These are phyloP conservation scores for Apeira syringaria DNA, from an alignment of 2,888 invertebrate genomes.

Conservation along the genomic window DNA sequence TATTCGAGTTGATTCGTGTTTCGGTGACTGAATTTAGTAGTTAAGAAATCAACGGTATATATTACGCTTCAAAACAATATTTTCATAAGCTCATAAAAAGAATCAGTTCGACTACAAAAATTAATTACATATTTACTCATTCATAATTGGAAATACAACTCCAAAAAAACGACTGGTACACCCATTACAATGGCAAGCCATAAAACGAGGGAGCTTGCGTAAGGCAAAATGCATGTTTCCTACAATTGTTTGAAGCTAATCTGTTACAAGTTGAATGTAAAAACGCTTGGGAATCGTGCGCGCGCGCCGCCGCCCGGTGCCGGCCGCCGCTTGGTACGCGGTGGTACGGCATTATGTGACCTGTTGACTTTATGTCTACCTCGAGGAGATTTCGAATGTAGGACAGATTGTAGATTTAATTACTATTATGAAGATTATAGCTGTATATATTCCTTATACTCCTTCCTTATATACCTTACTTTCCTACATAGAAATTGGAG, in stretches of 20 bases:
- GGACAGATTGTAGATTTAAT: too few species aligned
- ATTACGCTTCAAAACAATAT: too few species aligned
- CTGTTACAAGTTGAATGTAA: constrained; percentile 49
- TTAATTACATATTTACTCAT: too few species aligned
- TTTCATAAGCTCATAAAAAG: too few species aligned
- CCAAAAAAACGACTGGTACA: constrained; percentile 10
- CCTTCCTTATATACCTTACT: too few species aligned
- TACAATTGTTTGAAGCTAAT: constrained; percentile 51
- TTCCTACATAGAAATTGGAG: too few species aligned
- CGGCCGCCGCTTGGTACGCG: constrained; percentile 67
- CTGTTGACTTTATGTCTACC: constrained; percentile 29
- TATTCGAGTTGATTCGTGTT: too few species aligned
- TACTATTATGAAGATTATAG: too few species aligned
- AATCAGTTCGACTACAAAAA: too few species aligned
- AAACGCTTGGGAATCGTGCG: constrained; percentile 47
- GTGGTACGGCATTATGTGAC: constrained; percentile 45
- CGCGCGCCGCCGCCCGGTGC: constrained; percentile 51
- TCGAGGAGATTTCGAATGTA: constrained; percentile 24
- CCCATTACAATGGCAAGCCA: constrained; percentile 21
- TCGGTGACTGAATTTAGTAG: too few species aligned
- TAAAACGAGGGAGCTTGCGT: constrained; percentile 35
- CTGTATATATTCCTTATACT: too few species aligned
- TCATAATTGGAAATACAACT: not conserved
- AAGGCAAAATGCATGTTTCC: constrained; percentile 41
- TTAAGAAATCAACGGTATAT: too few species aligned